Percentiles rank a stretch among this genome's conserved stretches.
phyloP scores from a whole-genome alignment of 2,113 vertebrate species.

The Etia nguti region DNA sequence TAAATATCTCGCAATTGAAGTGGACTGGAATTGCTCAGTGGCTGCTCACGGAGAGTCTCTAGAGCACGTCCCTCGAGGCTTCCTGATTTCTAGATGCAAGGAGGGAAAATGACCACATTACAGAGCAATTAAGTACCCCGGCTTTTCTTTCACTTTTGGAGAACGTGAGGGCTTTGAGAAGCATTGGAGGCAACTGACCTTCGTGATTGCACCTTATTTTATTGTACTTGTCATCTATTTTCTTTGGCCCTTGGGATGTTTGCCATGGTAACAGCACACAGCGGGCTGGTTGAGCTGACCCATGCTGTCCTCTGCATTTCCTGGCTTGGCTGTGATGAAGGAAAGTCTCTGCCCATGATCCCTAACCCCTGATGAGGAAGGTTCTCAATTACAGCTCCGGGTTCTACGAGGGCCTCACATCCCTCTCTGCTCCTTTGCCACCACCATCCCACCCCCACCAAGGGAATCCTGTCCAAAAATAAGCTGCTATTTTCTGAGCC shows the following conservation, averaged over 20 bases:
- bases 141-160: slow-evolving; percentile 21
- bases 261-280: slow-evolving; percentile 91
- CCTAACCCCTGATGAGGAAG: slow-evolving; percentile 92
- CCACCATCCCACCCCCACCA: slow-evolving; percentile 73
- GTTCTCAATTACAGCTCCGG: slow-evolving; percentile 87
- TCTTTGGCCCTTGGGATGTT: slow-evolving; percentile 87
- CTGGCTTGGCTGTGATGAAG: slow-evolving; percentile 89
- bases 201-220: slow-evolving; percentile 74
- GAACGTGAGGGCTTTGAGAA: slow-evolving; percentile 56
- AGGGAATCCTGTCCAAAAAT: slow-evolving; percentile 81
- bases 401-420: slow-evolving; percentile 75
- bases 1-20: slow-evolving; percentile 89
- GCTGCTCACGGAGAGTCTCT: slow-evolving; percentile 86
- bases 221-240: slow-evolving; percentile 90
- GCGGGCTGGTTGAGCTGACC: slow-evolving; percentile 87
- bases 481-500: slow-evolving; percentile 79
- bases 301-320: slow-evolving; percentile 89
- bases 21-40: slow-evolving; percentile 90
- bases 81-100: slow-evolving; percentile 89
- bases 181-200: slow-evolving; percentile 69
- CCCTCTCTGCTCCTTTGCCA: slow-evolving; percentile 73
- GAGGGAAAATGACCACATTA: slow-evolving; percentile 91
- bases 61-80: slow-evolving; percentile 83
- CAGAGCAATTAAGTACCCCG: slow-evolving; percentile 81
- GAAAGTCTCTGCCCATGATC: slow-evolving; percentile 87